A percentile compares a stretch with the other conserved stretches of the same genome.
phyloP scores from a whole-genome alignment of 2,888 invertebrate species.

The Autographa pulchrina region DNA sequence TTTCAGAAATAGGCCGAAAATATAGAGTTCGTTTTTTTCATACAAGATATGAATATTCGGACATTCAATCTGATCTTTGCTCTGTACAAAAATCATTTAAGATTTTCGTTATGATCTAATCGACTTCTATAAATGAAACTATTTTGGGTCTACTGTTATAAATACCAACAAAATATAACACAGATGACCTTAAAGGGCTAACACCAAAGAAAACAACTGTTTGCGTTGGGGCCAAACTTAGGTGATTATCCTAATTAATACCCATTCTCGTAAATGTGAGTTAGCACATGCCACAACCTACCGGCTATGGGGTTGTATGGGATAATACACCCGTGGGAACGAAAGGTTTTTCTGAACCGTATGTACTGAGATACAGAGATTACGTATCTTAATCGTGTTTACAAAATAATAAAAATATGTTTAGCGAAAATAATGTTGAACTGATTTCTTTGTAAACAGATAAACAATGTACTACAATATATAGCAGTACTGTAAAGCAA shows the following conservation, averaged over 20 bases:
- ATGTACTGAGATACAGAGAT: not conserved
- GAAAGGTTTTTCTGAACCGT: not conserved
- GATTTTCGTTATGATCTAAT: not conserved
- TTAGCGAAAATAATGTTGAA: not conserved
- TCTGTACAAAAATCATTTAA: not conserved
- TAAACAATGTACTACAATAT: not conserved
- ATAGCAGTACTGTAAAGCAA: not conserved
- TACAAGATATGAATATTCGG: too few species aligned
- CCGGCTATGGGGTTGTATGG: slow-evolving; percentile 2
- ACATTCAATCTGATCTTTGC: not conserved
- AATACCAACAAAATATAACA: not conserved
- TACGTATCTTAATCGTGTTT: not conserved
- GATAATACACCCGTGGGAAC: not conserved
- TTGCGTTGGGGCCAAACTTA: not conserved
- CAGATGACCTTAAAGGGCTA: not conserved
- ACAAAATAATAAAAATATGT: not conserved
- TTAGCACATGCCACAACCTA: not conserved
- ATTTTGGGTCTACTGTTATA: not conserved
- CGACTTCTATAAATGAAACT: too few species aligned
- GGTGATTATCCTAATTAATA: slow-evolving; percentile 4
- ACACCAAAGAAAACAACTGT: slow-evolving; percentile 4
- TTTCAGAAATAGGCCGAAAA: not conserved
- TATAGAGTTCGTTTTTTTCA: not conserved
- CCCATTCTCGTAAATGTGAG: slow-evolving; percentile 1
- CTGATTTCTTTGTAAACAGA: not conserved